Evolutionary conservation across 2,888 invertebrate genomes (phyloP), one percentile per base, ranked within the genome.

Genomic region (Pandemis corylana): DNA sequence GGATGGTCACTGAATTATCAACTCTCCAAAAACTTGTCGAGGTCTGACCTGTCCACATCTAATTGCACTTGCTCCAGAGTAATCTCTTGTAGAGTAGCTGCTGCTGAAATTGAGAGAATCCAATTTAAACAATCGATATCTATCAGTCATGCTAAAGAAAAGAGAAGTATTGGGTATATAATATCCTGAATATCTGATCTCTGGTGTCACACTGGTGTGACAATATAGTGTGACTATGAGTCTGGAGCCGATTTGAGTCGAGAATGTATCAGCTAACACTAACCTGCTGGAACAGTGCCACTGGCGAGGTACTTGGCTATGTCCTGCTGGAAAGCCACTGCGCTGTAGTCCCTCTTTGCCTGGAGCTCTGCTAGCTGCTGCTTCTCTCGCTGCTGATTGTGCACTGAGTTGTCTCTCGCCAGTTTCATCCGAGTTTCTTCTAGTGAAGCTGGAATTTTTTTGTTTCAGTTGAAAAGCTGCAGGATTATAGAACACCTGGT

Each of bases 11-110:
- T 51, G 28, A n/a, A 72, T 72, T 75, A 84, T 92, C 87, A 94
- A 83, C 91, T 93, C 66, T 89, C 91, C 0, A 94, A 87, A 78
- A 94, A 94, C 72, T 90, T 89, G 79, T 94, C 93, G 78, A 94
- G 80, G 77, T 92, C 93, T 3, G 85, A 78, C 5, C 72, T 76
- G 73, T 94, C 93, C 7, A 87, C 85, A 0, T 94, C 93, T 65
- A 94, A 81, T 71, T 94, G 91, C 61, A 94, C 90, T 81, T 94
- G 94, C 72, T 94, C 94, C 67, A 94, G 78, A 0, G 90, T 86
- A 59, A 93, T 78, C 77, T 89, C 85, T 56, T 89, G 87, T 65
- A 85, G 74, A 42, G 83, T 10, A 9, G 84, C 77, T n/a, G 85
- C 79, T 53, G 78, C 92, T 92, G 88, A 7, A 90, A 66, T 36